phyloP scores from a whole-genome alignment of 1,140 invertebrate species.

The Acromyrmex echinatior region DNA sequence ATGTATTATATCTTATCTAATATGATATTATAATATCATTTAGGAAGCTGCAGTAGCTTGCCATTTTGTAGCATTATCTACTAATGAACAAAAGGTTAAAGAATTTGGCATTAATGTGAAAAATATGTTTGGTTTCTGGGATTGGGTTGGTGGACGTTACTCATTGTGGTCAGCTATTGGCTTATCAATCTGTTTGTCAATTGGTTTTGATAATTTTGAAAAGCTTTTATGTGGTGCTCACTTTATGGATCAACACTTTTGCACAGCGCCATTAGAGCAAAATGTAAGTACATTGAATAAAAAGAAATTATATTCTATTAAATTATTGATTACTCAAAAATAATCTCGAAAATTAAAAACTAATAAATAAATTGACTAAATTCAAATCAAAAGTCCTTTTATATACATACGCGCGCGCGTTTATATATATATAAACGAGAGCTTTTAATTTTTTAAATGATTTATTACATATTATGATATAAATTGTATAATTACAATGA shows the following conservation, averaged over 20 bases:
- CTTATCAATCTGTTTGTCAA: constrained; percentile 96
- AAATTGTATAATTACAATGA: background rate
- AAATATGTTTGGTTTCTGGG: constrained; percentile 99
- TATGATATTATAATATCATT: constrained; percentile 69
- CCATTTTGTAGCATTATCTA: constrained; percentile 99
- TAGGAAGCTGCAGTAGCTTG: constrained; percentile 95
- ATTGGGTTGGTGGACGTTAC: constrained; percentile 99
- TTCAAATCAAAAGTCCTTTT: background rate
- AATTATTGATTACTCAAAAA: background rate
- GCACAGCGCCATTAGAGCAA: constrained; percentile 94
- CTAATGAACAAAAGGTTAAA: constrained; percentile 96
- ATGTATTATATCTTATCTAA: constrained; percentile 27
- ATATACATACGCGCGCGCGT: too few relatives aligned
- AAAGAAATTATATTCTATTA: background rate
- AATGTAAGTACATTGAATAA: constrained; percentile 91
- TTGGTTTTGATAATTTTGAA: constrained; percentile 99
- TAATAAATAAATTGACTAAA: too few relatives aligned
- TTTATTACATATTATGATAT: constrained; percentile 5
- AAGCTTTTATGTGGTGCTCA: constrained; percentile 96
- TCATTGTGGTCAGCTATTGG: constrained; percentile 99
- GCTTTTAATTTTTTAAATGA: background rate
- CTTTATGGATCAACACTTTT: constrained; percentile 98
- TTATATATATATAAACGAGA: background rate
- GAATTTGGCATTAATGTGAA: constrained; percentile 98
- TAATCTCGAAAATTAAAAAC: constrained; percentile 41